Evolutionary conservation across 2,888 invertebrate species (phyloP), one percentile per base, ranked within the genome.

Genomic region (Disparrhopalites patrizii): DNA sequence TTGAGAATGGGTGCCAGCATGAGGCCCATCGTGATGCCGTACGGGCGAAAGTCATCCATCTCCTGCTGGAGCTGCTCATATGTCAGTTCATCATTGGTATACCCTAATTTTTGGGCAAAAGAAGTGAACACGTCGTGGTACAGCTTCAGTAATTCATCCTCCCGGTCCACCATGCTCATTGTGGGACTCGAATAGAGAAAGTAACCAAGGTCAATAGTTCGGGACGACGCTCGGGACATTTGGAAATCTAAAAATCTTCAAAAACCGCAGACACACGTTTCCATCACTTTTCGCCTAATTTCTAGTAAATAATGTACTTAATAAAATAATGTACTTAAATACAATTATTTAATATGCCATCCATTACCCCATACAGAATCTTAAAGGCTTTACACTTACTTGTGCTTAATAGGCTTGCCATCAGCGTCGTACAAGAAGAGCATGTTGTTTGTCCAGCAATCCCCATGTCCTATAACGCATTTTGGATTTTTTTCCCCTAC

Each of bases 241-340:
- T 76, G 76, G 40, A 70, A 76, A 47, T 76, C 76, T 1, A 76
- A 25, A 36, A 76, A 74, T 61, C 73, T 71, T n/a, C 18, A 25
- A 43, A 33, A 10, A n/a, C n/a, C n/a, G n/a, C n/a, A n/a, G n/a
- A n/a, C n/a, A n/a, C n/a, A n/a, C n/a, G n/a, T n/a, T n/a, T n/a
- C n/a, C n/a, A n/a, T n/a, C n/a, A n/a, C n/a, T n/a, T n/a, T n/a
- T n/a, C n/a, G n/a, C n/a, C n/a, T n/a, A n/a, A n/a, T n/a, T n/a
- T n/a, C n/a, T n/a, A n/a, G n/a, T n/a, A n/a, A n/a, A n/a, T n/a
- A n/a, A n/a, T n/a, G n/a, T n/a, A n/a, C n/a, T n/a, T n/a, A n/a
- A n/a, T n/a, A n/a, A n/a, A n/a, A n/a, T n/a, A n/a, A n/a, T n/a
- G n/a, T n/a, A n/a, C n/a, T n/a, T n/a, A n/a, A n/a, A n/a, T n/a